Base-by-base conservation (phyloP, 2,113 vertebrate genomes). In the Hemicordylus capensis region DNA sequence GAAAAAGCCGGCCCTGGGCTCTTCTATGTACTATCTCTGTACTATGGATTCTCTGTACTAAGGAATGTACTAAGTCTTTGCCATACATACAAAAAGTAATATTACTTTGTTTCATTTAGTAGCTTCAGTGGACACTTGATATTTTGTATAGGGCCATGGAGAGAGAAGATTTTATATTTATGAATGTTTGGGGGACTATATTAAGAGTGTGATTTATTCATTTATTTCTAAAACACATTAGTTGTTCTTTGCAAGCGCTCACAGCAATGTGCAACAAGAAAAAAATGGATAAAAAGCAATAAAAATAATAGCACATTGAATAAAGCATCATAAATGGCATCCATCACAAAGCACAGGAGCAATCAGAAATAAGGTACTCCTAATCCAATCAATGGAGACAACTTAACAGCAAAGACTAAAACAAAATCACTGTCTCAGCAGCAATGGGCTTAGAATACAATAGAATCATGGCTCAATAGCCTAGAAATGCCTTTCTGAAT, bases 81-180 rank as follows among this genome's bases (percentile, higher is more conserved):
- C 22, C 20, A 2, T 22, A 37, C 89, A 48, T 28, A 39, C 26
- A 0, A 37, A 78, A 83, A 58, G 34, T 15, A 84, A 7, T 83
- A 4, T 3, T 22, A 1, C 77, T 84, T 28, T 66, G 56, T 56
- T 76, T 83, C 9, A 72, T 77, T 87, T 69, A 67, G 22, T 51
- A 61, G 44, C 42, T 4, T 17, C n/a, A 0, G 0, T 26, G 1
- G 19, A 28, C 2, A 0, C 15, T 10, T 4, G 4, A 26, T 5
- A 26, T 19, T 24, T 83, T 51, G 6, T 20, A 7, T 24, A n/a
- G 51, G 79, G 79, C 2, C 0, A 54, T 0, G 46, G 26, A 14
- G 70, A 67, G 0, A 5, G 56, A 80, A 78, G 3, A n/a, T 74
- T 75, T 67, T 66, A 37, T 64, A 42, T 31, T 31, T 46, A 46